Conservation (phyloP, 2,113 vertebrate genomes). For the Antechinus flavipes region DNA sequence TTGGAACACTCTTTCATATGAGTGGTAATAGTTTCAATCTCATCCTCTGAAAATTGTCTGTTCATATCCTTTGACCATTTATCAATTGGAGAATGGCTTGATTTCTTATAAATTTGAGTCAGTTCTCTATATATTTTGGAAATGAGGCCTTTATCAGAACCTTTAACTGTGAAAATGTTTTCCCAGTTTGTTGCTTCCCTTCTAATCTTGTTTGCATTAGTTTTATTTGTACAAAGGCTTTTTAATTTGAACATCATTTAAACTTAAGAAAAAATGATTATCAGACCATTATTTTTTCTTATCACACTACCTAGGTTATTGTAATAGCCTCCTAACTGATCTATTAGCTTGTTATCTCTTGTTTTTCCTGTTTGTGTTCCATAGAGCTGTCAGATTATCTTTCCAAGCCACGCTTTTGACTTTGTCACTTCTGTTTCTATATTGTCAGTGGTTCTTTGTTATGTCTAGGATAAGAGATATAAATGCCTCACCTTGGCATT, state of each 20-base stretch:
- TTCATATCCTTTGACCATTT: too few species aligned
- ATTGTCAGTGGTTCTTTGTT: background rate
- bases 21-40: too few species aligned
- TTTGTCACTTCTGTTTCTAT: background rate
- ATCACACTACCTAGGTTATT: background rate
- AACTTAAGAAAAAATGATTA: background rate
- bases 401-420: background rate
- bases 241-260: background rate
- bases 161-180: too few species aligned
- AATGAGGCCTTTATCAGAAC: too few species aligned
- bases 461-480: background rate
- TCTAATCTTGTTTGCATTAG: too few species aligned
- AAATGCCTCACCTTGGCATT: background rate
- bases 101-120: too few species aligned
- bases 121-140: too few species aligned
- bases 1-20: too few species aligned
- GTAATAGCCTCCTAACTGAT: background rate
- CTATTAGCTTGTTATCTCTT: background rate
- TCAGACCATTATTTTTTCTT: background rate
- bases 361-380: background rate
- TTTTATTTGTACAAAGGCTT: too few species aligned
- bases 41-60: too few species aligned
- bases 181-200: too few species aligned
- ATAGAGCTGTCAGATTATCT: background rate
- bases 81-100: too few species aligned